These are phyloP conservation scores for Hirundo rustica DNA, from an alignment of 2,797 vertebrate species.

Conservation along the genomic window DNA sequence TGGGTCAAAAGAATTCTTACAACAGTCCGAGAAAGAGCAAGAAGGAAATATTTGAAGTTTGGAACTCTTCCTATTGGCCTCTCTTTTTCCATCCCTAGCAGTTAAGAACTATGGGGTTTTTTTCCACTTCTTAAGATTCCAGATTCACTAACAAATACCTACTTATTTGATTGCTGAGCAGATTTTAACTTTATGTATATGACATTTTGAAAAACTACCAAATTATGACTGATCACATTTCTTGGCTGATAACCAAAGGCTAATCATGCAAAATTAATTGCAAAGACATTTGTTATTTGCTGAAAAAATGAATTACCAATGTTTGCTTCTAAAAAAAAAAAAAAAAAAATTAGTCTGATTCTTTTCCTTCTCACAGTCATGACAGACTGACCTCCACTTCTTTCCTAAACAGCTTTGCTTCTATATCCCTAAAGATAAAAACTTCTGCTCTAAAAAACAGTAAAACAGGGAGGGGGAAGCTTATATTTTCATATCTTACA, in stretches of 20 bases:
- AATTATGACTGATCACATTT: slow-evolving; percentile 59
- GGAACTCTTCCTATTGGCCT: not conserved
- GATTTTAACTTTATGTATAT: not conserved
- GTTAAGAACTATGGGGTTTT: not conserved
- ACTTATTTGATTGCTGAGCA: not conserved
- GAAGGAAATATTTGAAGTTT: not conserved
- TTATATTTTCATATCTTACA: not conserved
- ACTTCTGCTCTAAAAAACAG: not conserved
- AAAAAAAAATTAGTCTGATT: not conserved
- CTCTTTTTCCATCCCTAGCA: not conserved
- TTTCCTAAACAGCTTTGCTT: not conserved
- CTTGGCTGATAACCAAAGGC: slow-evolving; percentile 25
- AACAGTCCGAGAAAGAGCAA: not conserved
- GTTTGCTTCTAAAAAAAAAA: slow-evolving; percentile 31
- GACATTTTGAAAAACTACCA: slow-evolving; percentile 27
- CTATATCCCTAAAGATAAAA: not conserved
- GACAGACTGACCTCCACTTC: not conserved
- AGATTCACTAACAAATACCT: not conserved
- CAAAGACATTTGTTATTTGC: slow-evolving; percentile 39
- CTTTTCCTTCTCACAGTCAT: not conserved
- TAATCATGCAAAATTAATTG: slow-evolving; percentile 55
- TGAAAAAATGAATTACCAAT: slow-evolving; percentile 61
- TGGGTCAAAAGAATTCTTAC: not conserved
- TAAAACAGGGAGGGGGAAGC: not conserved
- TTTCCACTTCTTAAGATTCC: not conserved